Percentiles rank a stretch among this genome's conserved stretches.
Conservation (phyloP, 2,888 invertebrate species). For the Leptinotarsa haldemani region DNA sequence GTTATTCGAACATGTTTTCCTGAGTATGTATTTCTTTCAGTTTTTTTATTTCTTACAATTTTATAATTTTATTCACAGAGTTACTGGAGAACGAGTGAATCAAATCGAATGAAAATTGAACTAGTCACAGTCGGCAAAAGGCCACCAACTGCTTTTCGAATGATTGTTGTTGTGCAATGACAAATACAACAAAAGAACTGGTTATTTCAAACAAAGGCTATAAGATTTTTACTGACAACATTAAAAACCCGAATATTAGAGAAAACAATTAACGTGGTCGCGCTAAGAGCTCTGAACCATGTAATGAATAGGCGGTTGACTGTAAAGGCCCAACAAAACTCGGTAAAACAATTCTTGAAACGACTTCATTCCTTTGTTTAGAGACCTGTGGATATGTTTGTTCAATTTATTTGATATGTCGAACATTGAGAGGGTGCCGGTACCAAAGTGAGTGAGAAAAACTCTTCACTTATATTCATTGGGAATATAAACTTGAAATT, state of each 20-base stretch:
- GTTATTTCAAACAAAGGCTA: constrained; percentile 22
- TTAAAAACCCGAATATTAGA: constrained; percentile 40
- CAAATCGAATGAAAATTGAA: background rate
- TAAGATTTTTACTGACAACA: constrained; percentile 36
- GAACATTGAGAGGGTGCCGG: background rate
- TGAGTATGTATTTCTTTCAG: too few relatives aligned
- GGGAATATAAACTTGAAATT: too few relatives aligned
- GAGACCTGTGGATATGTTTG: constrained; percentile 25
- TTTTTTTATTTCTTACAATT: too few relatives aligned
- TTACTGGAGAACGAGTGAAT: too few relatives aligned
- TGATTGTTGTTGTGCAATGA: constrained; percentile 6
- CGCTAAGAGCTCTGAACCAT: constrained; percentile 43
- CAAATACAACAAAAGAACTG: constrained; percentile 24
- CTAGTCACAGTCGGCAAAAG: background rate
- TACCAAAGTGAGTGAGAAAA: background rate
- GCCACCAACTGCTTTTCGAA: background rate
- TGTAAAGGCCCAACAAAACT: constrained; percentile 38
- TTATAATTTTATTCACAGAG: too few relatives aligned
- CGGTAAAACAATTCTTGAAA: constrained; percentile 37
- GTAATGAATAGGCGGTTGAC: constrained; percentile 41
- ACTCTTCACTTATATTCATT: too few relatives aligned
- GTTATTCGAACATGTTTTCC: too few relatives aligned
- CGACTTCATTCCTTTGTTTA: constrained; percentile 34
- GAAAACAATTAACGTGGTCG: constrained; percentile 45
- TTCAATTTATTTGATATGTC: constrained; percentile 20